Base-by-base conservation (phyloP, 2,888 invertebrate species). In the Drosophila monieri region DNA sequence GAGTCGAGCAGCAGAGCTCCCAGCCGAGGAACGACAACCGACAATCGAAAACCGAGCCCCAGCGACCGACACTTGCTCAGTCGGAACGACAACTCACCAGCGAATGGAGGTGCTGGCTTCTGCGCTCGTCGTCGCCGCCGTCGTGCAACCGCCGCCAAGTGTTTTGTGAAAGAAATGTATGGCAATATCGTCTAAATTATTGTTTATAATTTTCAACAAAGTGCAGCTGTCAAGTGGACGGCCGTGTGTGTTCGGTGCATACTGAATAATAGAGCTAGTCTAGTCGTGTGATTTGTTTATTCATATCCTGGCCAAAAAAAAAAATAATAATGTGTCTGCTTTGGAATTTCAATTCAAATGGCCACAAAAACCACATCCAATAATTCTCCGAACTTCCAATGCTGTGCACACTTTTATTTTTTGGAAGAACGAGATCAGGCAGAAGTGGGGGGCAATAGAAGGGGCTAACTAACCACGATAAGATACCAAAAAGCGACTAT, bases 41-140 rank as follows among this genome's bases (percentile, higher is more conserved):
- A 35, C 54, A 48, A 23, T 14, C 25, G 43, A 58, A 35, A 35
- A 35, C n/a, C 35, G 35, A 35, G n/a, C 35, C 35, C 35, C 35
- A 35, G 51, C 57, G 51, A 76, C 88, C 89, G 85, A 88, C 89
- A 87, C 88, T 89, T 89, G 88, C 91, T 85, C 93, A 93, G 88
- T 92, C 93, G 89, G 91, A 92, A 90, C 92, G 89, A 90, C 89
- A 90, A 90, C 90, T 91, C 89, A 86, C 89, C 85, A 90, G 91
- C 90, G 91, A 87, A 89, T 91, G 90, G 92, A 91, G 89, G 90
- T 90, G 90, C 80, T 88, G 87, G 85, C 88, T 87, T 78, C 80
- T 59, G 52, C 76, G 64, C 58, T 76, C 77, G 71, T 84, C 73
- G 76, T 70, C 86, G 89, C 72, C 85, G 83, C 73, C 84, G 75